phyloP scores from a whole-genome alignment of 2,888 invertebrate genomes.

The Eilema sororculum region DNA sequence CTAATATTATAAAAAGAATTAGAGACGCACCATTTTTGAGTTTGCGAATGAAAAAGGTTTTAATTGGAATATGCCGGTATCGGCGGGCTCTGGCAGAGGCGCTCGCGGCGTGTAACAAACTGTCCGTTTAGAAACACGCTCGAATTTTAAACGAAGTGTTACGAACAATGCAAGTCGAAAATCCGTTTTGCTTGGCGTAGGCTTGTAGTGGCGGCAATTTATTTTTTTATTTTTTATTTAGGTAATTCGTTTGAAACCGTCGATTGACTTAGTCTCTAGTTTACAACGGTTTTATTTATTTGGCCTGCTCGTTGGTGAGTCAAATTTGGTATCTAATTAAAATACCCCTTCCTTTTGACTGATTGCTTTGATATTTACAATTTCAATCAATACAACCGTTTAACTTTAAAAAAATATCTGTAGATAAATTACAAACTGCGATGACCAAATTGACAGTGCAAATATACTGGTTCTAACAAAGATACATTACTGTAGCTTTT shows the following conservation, averaged over 20 bases:
- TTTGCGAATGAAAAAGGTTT: slow-evolving; percentile 47
- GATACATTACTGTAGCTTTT: neutral
- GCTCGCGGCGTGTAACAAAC: slow-evolving; percentile 66
- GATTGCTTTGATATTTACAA: no score
- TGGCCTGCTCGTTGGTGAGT: no score
- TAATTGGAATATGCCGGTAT: slow-evolving; percentile 40
- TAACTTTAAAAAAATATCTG: no score
- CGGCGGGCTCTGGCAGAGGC: slow-evolving; percentile 59
- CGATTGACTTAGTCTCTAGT: neutral
- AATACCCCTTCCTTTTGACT: no score
- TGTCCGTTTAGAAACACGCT: slow-evolving; percentile 66
- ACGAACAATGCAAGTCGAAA: slow-evolving; percentile 40
- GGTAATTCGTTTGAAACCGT: neutral
- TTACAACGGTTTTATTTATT: no score
- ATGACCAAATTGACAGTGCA: neutral
- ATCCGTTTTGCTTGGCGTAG: slow-evolving; percentile 45
- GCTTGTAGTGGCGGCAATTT: slow-evolving; percentile 53
- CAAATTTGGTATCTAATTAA: no score
- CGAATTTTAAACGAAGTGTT: slow-evolving; percentile 68
- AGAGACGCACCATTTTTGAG: slow-evolving; percentile 74
- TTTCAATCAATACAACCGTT: no score
- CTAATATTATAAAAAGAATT: slow-evolving; percentile 20
- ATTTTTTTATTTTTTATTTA: slow-evolving; percentile 23
- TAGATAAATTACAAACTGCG: no score
- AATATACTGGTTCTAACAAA: neutral